Evolutionary conservation across 1,140 invertebrate species (phyloP), one percentile per base, ranked within the genome.

Genomic region (Colletes gigas): DNA sequence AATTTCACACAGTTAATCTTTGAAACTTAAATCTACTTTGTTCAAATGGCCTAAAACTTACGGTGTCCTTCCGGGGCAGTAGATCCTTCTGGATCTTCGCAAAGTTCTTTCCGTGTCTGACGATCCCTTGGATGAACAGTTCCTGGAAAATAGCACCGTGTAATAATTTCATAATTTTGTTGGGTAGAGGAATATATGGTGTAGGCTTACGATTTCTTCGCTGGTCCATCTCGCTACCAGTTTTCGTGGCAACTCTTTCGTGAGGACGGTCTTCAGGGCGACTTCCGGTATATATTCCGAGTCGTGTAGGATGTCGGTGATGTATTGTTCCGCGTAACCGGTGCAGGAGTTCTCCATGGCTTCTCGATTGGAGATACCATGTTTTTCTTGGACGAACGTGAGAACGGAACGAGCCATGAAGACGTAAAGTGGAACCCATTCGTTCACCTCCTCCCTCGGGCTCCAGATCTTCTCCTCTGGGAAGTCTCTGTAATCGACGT

Each of bases 391-490:
- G 0, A 21, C 19, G 4, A 41, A 19, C 0, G 62, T 81, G 1
- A 83, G 2, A 0, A 19, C 52, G 0, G 59, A 1, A 4, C 65
- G 66, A 1, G 71, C 82, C 50, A 47, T 19, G 0, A 63, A 14
- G 1, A 30, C 1, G n/a, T 80, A 83, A 0, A 17, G 0, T 0
- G n/a, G 15, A 1, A 75, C 0, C 77, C 70, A 83, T 9, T 52
- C 0, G 47, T 74, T 41, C 7, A 54, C 44, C 3, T 69, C 52
- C 4, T 55, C 55, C 0, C n/a, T 9, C 1, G 82, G 71, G 0
- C 9, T 70, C 82, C 82, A 83, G 0, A 81, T 44, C 15, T 67
- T 67, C 41, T 65, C 62, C 21, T 81, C 82, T 15, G 30, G 21
- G 30, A 63, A 44, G n/a, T 81, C 60, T 12, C 10, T 50, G 30